A percentile compares a stretch with the other conserved stretches of the same genome.
phyloP scores from a whole-genome alignment of 2,888 invertebrate genomes.

The Scaptomyza flava region DNA sequence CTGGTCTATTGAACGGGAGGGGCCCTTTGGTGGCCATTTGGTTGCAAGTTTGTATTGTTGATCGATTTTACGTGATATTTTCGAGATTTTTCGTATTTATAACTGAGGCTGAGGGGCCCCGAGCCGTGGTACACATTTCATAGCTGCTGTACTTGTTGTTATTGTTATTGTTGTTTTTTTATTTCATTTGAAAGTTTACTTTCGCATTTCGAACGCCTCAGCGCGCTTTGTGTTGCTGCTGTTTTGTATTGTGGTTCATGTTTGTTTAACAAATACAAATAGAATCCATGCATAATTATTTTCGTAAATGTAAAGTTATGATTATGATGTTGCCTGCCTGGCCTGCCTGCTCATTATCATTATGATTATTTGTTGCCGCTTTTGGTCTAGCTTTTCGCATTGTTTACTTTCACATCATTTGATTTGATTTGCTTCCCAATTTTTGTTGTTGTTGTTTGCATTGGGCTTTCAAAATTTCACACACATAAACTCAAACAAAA shows the following conservation, averaged over 20 bases:
- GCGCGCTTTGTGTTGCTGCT: constrained; percentile 44
- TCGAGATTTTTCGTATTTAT: constrained; percentile 83
- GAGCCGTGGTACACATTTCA: constrained; percentile 56
- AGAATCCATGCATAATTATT: constrained; percentile 81
- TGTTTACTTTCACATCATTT: constrained; percentile 40
- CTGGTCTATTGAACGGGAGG: constrained; percentile 21
- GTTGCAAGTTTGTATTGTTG: constrained; percentile 83
- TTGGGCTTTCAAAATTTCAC: constrained; percentile 18
- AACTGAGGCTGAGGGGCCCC: constrained; percentile 48
- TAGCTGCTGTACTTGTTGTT: constrained; percentile 54
- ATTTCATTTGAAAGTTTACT: constrained; percentile 77
- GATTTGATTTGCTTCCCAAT: constrained; percentile 12
- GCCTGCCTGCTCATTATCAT: constrained; percentile 45
- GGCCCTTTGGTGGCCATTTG: constrained; percentile 70
- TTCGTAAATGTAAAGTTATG: constrained; percentile 52
- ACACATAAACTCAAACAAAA: not conserved
- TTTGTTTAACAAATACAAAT: constrained; percentile 81
- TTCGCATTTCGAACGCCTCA: constrained; percentile 73
- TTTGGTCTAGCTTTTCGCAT: constrained; percentile 40
- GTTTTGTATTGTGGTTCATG: constrained; percentile 54
- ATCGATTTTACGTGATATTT: constrained; percentile 84
- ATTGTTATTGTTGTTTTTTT: constrained; percentile 48
- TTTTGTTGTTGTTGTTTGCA: constrained; percentile 10
- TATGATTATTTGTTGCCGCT: constrained; percentile 35
- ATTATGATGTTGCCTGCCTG: constrained; percentile 56